These are phyloP conservation scores for Heliconius aoede DNA, from an alignment of 2,888 invertebrate genomes.

Conservation along the genomic window DNA sequence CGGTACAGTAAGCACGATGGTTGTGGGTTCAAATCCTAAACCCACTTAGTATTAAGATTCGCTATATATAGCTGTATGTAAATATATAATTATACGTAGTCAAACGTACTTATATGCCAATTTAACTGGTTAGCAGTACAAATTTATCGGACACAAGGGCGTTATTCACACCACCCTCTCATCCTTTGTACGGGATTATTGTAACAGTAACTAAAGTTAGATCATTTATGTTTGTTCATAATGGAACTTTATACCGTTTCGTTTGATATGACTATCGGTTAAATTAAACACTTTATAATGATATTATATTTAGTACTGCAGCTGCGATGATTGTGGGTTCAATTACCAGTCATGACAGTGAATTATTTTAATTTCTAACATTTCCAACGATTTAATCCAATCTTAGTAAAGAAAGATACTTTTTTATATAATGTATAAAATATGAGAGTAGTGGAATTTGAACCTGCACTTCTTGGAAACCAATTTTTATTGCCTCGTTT, in stretches of 20 bases:
- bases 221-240: neutral
- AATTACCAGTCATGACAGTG: neutral
- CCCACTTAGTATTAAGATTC: no score
- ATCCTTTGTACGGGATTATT: conserved; percentile 31
- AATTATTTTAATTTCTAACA: no score
- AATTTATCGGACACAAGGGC: conserved; percentile 41
- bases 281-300: neutral
- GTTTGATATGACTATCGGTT: neutral
- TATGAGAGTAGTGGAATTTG: no score
- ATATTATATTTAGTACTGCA: neutral
- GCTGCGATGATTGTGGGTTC: neutral
- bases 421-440: no score
- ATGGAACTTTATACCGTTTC: conserved; percentile 1
- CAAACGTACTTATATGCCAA: conserved; percentile 9
- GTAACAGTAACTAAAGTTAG: conserved; percentile 2
- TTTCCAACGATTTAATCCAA: no score
- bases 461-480: no score
- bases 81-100: neutral
- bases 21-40: no score
- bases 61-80: neutral
- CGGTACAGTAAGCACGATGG: neutral
- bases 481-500: no score
- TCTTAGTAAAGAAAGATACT: no score
- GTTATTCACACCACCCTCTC: conserved; percentile 35
- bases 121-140: conserved; percentile 23